Conservation (phyloP, 37 sponge, comb jelly and placozoan genomes). For the Diacarnus erythraeanus region DNA sequence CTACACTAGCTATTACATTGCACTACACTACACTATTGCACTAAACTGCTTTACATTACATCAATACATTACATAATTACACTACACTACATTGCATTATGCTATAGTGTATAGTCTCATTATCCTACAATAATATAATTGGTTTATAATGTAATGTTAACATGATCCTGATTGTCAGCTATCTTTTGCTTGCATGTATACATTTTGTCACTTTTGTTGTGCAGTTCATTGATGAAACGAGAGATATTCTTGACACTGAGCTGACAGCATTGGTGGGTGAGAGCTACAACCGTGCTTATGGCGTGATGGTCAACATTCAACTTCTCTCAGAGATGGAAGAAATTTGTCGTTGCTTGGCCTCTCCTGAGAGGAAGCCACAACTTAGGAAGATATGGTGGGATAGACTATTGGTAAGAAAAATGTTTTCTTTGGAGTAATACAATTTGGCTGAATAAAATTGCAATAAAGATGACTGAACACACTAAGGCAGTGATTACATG, state of each 20-base stretch:
- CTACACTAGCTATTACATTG: no score
- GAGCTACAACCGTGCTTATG: constrained; percentile 96
- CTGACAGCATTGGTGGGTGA: constrained; percentile 93
- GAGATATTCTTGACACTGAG: constrained; percentile 88
- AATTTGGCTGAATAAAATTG: no score
- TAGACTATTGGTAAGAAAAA: constrained; percentile 73
- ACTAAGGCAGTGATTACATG: background rate
- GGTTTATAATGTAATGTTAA: no score
- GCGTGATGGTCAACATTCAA: constrained; percentile 91
- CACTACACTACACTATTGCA: no score
- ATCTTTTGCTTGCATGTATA: background rate
- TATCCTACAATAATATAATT: no score
- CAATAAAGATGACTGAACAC: background rate
- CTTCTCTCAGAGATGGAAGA: constrained; percentile 96
- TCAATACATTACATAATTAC: no score
- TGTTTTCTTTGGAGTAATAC: no score
- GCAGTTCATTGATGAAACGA: constrained; percentile 68
- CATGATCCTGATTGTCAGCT: no score
- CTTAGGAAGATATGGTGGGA: constrained; percentile 91
- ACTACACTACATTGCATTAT: no score
- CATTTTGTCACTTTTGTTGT: background rate
- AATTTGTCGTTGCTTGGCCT: constrained; percentile 70
- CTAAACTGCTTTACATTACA: no score
- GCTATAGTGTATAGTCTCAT: no score
- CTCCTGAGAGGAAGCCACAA: constrained; percentile 60